Percentiles rank a stretch among this genome's conserved stretches.
phyloP scores from a whole-genome alignment of 1,140 invertebrate species.

The Coelopa frigida region DNA sequence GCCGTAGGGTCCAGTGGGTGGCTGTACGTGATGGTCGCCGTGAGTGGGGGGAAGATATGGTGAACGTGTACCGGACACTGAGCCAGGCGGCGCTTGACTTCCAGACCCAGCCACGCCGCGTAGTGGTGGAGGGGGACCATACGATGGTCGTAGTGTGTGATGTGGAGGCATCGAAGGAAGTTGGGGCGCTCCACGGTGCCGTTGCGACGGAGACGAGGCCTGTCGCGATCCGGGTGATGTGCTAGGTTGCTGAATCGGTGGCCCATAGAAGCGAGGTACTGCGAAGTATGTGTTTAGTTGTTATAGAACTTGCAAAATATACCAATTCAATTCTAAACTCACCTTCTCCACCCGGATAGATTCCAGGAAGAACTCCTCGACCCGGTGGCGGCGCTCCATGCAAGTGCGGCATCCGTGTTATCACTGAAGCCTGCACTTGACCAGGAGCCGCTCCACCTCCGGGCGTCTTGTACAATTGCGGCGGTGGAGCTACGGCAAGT shows the following conservation, averaged over 20 bases:
- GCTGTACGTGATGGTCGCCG: slow-evolving; percentile 28
- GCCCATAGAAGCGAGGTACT: slow-evolving; percentile 15
- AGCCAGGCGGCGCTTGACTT: slow-evolving; percentile 17
- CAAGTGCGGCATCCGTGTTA: slow-evolving; percentile 56
- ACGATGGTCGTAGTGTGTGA: slow-evolving; percentile 28
- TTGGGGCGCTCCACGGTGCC: slow-evolving; percentile 20
- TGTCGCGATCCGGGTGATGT: background rate
- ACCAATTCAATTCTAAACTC: background rate
- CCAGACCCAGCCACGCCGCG: slow-evolving; percentile 16
- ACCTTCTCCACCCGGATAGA: slow-evolving; percentile 12
- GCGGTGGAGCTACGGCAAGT: slow-evolving; percentile 38
- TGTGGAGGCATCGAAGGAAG: slow-evolving; percentile 23
- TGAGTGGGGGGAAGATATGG: slow-evolving; percentile 18
- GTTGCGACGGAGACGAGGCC: slow-evolving; percentile 1
- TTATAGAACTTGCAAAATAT: background rate
- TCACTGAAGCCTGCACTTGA: slow-evolving; percentile 51
- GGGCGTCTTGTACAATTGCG: slow-evolving; percentile 45
- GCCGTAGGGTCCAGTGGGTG: slow-evolving; percentile 19
- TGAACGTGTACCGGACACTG: slow-evolving; percentile 20
- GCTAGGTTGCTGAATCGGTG: background rate
- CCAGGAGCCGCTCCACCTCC: background rate
- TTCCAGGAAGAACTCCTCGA: background rate
- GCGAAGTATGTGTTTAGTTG: background rate
- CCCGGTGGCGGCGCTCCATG: slow-evolving; percentile 41
- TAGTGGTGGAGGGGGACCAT: slow-evolving; percentile 37